A percentile compares a stretch with the other conserved stretches of the same genome.
phyloP scores from a whole-genome alignment of 2,888 invertebrate species.

The Philereme vetulata region DNA sequence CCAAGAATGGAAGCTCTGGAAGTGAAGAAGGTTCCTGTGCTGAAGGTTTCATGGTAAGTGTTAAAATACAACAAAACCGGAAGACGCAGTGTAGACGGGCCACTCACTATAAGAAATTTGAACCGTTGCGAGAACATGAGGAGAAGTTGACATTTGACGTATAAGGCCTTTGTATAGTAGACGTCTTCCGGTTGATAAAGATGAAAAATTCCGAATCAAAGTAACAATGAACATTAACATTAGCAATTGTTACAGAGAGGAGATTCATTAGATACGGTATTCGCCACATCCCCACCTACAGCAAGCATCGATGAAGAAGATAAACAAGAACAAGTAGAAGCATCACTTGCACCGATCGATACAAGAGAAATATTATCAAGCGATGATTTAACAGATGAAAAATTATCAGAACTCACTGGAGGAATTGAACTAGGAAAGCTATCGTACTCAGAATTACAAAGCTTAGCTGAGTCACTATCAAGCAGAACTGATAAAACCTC shows the following conservation, averaged over 20 bases:
- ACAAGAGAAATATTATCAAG: conserved; percentile 43
- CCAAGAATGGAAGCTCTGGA: conserved; percentile 72
- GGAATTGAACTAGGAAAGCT: conserved; percentile 73
- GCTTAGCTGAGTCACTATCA: conserved; percentile 72
- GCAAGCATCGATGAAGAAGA: conserved; percentile 64
- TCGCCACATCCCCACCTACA: conserved; percentile 85
- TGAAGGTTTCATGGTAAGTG: conserved; percentile 78
- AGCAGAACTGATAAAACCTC: conserved; percentile 68
- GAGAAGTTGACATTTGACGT: background rate
- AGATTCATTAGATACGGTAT: conserved; percentile 87
- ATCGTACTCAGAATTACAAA: conserved; percentile 74
- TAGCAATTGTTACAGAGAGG: conserved; percentile 78
- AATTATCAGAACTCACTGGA: conserved; percentile 68
- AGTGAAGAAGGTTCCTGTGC: conserved; percentile 73
- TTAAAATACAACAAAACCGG: background rate
- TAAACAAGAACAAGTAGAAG: conserved; percentile 44
- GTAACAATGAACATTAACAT: background rate
- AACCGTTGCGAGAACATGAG: background rate
- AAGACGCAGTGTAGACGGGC: background rate
- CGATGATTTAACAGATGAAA: conserved; percentile 69
- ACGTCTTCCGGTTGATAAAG: background rate
- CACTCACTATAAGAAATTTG: background rate
- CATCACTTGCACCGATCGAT: conserved; percentile 20
- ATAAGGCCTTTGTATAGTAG: background rate
- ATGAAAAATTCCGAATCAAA: background rate